Base-by-base conservation (phyloP, 2,888 invertebrate genomes). In the Boloria euphrosyne region DNA sequence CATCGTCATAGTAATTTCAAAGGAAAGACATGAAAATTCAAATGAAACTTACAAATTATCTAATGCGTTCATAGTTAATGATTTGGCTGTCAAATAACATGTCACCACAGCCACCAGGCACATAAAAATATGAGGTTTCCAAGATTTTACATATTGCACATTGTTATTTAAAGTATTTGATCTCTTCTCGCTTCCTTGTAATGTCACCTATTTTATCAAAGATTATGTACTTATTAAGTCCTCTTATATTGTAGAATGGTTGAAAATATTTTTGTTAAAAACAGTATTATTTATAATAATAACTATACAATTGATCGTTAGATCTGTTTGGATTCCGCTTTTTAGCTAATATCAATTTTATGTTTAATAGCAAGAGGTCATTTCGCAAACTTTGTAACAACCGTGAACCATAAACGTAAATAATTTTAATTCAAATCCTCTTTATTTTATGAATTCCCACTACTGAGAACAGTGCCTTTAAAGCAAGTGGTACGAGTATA, bases 31-130 rank as follows among this genome's bases (percentile, higher is more conserved):
- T 17, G 53, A 50, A 61, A 49, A 63, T 68, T 66, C 57, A 57
- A 64, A 64, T 58, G 46, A 67, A 66, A 64, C 57, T 44, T 57
- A 61, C 52, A 63, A 61, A 64, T 57, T 55, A 54, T 46, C 47
- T 61, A 59, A 66, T 66, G 62, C 61, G 54, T 57, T 62, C 58
- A 27, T 65, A 50, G 43, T 61, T 59, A 51, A 65, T 59, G 49
- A 58, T 50, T 49, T 55, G 49, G 47, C 58, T 49, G 62, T 49
- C 54, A 59, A 62, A 54, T 59, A 49, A 62, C 52, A 63, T 62
- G 62, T 69, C 63, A 62, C 44, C 61, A 22, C 55, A 27, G 17
- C 38, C 59, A 63, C 50, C 50, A 54, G 47, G 55, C 46, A 62
- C 55, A 54, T 60, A 27, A 50, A 55, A 61, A 61, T 61, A 66